Evolutionary conservation across 1,140 invertebrate genomes (phyloP), one percentile per base, ranked within the genome.

Genomic region (Panulirus ornatus): DNA sequence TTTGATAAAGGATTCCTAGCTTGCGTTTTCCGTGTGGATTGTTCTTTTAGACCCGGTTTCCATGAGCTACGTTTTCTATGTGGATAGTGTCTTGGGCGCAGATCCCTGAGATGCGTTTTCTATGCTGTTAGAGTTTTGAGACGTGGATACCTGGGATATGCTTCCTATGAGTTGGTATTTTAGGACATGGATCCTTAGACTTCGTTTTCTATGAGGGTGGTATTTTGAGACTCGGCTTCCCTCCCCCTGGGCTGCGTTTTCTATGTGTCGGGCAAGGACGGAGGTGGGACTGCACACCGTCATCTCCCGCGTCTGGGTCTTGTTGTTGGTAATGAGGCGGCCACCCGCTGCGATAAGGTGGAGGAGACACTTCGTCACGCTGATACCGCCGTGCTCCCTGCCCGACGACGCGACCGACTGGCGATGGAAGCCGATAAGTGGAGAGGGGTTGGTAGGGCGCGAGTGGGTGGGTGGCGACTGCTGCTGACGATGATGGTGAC

Each of bases 331-430:
- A 84, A 84, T 40, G 83, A 84, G 66, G 27, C 16, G n/a, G 30
- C 22, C 82, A n/a, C 82, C 14, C 27, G 22, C 63, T 38, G n/a
- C n/a, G 47, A 51, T 84, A 73, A 73, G 42, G 30, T 40, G 1
- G 36, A 84, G 58, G 83, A 84, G 66, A 84, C 83, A 84, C 66
- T 84, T 73, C 40, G 83, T 84, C 36, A 47, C 34, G 83, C 63
- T 73, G 83, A 84, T 84, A 73, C 47, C 42, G 47, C 58, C 42
- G 47, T 36, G 44, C 38, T n/a, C 36, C 54, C 11, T 19, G 34
- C 22, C 82, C 47, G 63, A 84, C 83, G 83, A 30, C 63, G 58
- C 16, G 82, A 84, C 5, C 14, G 44, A 47, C 44, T 47, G 44
- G 44, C 44, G 44, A 47, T 47, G 44, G 44, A 47, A 6, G 44